Conservation (phyloP, 2,797 vertebrate genomes). For the Tokudaia tokunoshimensis region DNA sequence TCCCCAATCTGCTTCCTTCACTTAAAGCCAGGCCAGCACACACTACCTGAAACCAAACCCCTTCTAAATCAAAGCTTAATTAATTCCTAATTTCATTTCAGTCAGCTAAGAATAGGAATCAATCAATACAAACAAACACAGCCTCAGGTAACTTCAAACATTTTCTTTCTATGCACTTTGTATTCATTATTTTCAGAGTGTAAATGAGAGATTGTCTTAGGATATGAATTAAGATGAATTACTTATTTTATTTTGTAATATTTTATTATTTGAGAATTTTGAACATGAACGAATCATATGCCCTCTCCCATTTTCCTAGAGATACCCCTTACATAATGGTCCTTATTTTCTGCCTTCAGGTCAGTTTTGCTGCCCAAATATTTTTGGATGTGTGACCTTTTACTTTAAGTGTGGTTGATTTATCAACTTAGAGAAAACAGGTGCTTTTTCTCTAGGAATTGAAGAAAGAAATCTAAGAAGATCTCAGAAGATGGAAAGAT, state of each 20-base stretch:
- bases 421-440: background rate
- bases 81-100: slow-evolving; percentile 70
- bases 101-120: slow-evolving; percentile 57
- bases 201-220: slow-evolving; percentile 66
- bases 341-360: background rate
- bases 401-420: too few species aligned
- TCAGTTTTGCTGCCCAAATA: background rate
- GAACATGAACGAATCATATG: background rate
- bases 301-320: background rate
- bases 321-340: background rate
- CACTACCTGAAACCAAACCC: slow-evolving; percentile 3
- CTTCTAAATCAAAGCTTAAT: slow-evolving; percentile 68
- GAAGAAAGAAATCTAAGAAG: too few species aligned
- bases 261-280: background rate
- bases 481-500: too few species aligned
- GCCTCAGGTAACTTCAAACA: slow-evolving; percentile 58
- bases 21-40: slow-evolving; percentile 52
- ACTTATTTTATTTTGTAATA: background rate
- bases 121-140: slow-evolving; percentile 66
- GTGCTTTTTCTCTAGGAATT: background rate
- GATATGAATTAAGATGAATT: slow-evolving; percentile 33
- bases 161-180: slow-evolving; percentile 64
- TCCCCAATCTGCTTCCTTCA: slow-evolving; percentile 56
- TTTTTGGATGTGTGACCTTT: background rate
- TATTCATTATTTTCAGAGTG: slow-evolving; percentile 38